Evolutionary conservation across 2,113 vertebrate genomes (phyloP).

Genomic region (Bubo blakistoni): DNA sequence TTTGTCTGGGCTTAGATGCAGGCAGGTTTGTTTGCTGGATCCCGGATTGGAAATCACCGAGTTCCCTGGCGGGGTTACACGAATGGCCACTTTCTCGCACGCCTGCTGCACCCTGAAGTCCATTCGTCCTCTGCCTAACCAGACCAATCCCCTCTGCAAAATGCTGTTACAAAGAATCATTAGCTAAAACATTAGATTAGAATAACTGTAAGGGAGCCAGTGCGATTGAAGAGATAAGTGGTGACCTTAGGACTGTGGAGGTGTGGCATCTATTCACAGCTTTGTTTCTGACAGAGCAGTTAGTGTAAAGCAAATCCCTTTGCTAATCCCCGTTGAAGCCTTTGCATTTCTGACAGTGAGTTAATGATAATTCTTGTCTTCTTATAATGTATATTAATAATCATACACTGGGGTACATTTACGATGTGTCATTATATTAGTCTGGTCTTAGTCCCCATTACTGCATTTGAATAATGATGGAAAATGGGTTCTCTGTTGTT

Average conservation of each 20-base stretch:
- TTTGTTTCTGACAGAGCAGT: not conserved
- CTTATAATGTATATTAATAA: not conserved
- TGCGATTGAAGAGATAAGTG: not conserved
- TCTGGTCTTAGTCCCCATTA: not conserved
- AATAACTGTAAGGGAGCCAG: not conserved
- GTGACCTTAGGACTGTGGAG: not conserved
- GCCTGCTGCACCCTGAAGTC: not conserved
- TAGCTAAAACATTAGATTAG: not conserved
- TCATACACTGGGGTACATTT: not conserved
- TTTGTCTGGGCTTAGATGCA: not conserved
- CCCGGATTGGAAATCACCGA: accelerated
- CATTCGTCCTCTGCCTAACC: accelerated
- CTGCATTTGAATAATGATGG: not conserved
- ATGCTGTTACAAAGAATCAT: not conserved
- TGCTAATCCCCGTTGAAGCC: not conserved
- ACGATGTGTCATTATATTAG: not conserved
- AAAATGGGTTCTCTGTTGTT: not conserved
- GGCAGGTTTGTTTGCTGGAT: not conserved
- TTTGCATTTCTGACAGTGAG: not conserved
- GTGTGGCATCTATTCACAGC: not conserved
- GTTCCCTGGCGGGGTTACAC: accelerated
- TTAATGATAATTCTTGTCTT: not conserved
- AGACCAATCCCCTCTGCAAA: not conserved
- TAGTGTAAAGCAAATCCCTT: not conserved
- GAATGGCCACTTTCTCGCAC: accelerated